Conservation (phyloP, 2,888 invertebrate species). For the Meganola albula region DNA sequence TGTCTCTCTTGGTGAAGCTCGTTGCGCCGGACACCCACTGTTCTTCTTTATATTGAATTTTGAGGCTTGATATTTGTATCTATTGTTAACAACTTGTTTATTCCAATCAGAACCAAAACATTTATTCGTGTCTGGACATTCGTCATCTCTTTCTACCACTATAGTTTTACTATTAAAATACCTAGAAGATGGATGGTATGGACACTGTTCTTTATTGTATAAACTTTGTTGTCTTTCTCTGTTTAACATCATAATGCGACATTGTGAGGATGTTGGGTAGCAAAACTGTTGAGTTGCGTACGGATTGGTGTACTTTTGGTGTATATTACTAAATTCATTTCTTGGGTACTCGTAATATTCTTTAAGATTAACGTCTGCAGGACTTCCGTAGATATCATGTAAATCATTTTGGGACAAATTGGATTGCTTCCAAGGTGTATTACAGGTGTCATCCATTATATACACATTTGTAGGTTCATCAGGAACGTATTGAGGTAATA, state of each 20-base stretch:
- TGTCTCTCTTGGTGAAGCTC: background rate
- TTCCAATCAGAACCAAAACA: background rate
- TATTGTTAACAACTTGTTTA: background rate
- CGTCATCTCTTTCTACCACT: slow-evolving; percentile 21
- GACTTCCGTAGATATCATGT: slow-evolving; percentile 29
- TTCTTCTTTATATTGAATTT: too few relatives aligned
- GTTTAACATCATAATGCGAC: slow-evolving; percentile 31
- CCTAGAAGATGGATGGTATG: slow-evolving; percentile 9
- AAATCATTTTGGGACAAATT: slow-evolving; percentile 31
- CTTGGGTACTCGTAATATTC: background rate
- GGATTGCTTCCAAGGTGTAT: slow-evolving; percentile 26
- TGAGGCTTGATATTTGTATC: background rate
- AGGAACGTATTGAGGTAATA: slow-evolving; percentile 17
- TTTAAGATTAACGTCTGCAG: background rate
- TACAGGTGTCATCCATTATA: slow-evolving; percentile 33
- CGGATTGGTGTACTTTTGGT: background rate
- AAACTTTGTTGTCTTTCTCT: slow-evolving; percentile 24
- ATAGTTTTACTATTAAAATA: slow-evolving; percentile 19
- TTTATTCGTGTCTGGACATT: background rate
- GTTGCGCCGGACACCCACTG: background rate
- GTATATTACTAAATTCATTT: background rate
- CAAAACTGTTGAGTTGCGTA: slow-evolving; percentile 29
- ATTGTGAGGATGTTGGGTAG: slow-evolving; percentile 45
- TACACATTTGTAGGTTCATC: slow-evolving; percentile 18
- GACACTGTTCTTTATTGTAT: slow-evolving; percentile 10